Evolutionary conservation across 2,113 vertebrate genomes (phyloP).

Genomic region (Nothocercus nigrocapillus): DNA sequence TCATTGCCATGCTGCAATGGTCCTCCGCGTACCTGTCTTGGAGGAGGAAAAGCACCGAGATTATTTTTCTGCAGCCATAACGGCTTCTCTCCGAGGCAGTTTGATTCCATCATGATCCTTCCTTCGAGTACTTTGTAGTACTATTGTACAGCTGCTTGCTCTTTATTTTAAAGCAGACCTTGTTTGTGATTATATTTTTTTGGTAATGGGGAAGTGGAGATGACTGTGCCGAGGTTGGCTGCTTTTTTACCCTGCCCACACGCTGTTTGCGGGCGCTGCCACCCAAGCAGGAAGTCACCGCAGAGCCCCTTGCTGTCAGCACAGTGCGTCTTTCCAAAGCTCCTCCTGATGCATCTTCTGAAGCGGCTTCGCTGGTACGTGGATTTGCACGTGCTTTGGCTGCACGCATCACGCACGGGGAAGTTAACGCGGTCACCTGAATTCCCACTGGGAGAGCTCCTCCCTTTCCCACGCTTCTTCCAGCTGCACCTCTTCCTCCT

Average conservation of each 20-base stretch:
- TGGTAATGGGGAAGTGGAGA: not conserved
- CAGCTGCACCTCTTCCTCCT: not conserved
- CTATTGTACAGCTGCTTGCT: not conserved
- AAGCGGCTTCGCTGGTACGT: not conserved
- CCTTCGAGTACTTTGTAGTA: not conserved
- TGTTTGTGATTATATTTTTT: not conserved
- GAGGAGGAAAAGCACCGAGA: slow-evolving; percentile 26
- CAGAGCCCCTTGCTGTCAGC: not conserved
- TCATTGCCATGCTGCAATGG: slow-evolving; percentile 46
- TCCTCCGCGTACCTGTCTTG: not conserved
- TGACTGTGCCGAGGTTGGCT: not conserved
- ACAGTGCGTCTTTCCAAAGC: not conserved
- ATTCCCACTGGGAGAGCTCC: not conserved
- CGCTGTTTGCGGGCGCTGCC: not conserved
- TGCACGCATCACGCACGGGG: not conserved
- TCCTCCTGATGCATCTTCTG: not conserved
- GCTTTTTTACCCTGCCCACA: not conserved
- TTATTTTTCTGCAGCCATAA: slow-evolving; percentile 7
- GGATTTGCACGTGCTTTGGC: not conserved
- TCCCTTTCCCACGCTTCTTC: not conserved
- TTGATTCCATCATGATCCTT: not conserved
- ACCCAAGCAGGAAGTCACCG: not conserved
- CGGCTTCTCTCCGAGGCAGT: not conserved
- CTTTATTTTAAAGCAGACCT: slow-evolving; percentile 4
- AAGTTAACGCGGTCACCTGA: not conserved